Conservation (phyloP, 2,113 vertebrate genomes). For the Hipposideros armiger region DNA sequence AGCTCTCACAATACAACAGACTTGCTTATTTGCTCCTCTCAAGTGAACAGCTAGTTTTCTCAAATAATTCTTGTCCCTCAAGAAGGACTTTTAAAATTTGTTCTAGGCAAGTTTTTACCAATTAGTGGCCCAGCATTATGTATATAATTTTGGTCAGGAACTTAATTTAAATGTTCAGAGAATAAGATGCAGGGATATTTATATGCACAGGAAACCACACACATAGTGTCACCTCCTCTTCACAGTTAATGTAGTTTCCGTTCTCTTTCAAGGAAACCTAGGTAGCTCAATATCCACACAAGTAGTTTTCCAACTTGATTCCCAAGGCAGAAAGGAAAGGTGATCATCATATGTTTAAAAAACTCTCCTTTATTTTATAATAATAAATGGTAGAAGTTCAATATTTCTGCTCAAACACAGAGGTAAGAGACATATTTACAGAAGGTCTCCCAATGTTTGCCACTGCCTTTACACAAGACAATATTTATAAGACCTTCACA, state of each 20-base stretch:
- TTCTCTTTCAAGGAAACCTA: slow-evolving; percentile 52
- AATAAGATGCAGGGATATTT: background rate
- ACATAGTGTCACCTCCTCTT: background rate
- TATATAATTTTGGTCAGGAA: background rate
- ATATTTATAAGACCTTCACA: slow-evolving; percentile 89
- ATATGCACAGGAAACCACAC: background rate
- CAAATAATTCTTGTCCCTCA: background rate
- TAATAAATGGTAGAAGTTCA: slow-evolving; percentile 86
- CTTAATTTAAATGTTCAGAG: background rate
- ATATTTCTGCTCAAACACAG: slow-evolving; percentile 90
- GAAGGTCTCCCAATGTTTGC: slow-evolving; percentile 88
- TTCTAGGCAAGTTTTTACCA: background rate
- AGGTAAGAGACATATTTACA: slow-evolving; percentile 86
- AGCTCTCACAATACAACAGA: background rate
- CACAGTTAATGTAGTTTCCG: background rate
- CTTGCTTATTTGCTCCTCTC: background rate
- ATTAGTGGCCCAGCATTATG: background rate
- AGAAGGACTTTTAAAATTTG: slow-evolving; percentile 8
- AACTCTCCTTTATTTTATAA: slow-evolving; percentile 85
- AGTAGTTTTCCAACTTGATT: slow-evolving; percentile 78
- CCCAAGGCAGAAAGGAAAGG: slow-evolving; percentile 69
- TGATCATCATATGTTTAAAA: slow-evolving; percentile 78
- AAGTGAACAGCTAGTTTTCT: background rate
- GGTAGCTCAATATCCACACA: slow-evolving; percentile 70
- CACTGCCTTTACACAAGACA: slow-evolving; percentile 84